Evolutionary conservation across 2,888 invertebrate genomes (phyloP), one percentile per base, ranked within the genome.

Genomic region (Drosophila antonietae): DNA sequence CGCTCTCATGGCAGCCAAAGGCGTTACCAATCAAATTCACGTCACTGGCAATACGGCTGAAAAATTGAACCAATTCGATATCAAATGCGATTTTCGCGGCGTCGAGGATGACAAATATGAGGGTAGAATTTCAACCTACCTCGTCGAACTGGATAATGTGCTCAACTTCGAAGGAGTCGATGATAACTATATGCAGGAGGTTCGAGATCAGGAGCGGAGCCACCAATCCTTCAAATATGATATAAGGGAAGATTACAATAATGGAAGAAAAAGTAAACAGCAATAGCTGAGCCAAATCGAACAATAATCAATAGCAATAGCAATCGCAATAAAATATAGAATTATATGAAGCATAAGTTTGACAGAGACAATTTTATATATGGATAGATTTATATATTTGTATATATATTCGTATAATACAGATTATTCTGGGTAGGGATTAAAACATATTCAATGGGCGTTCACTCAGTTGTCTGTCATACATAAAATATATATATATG

Each of bases 1-100:
- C 4, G 97, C 98, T 0, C 94, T 98, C 82, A 98, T 99, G 98
- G 98, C 98, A 89, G 96, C 96, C 1, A 97, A 97, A 1, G 98
- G 98, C 10, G 94, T 95, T 72, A 94, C 95, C 14, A 96, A 96
- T 46, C 94, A 94, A 91, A 96, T 97, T 86, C 97, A 97, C 93
- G 96, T 96, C 0, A 95, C 96, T 33, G 94, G 95, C 88, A 94
- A 95, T 51, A 96, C 96, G 0, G 96, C 96, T 0, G 89, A 93
- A 12, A 94, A 95, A 47, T 92, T 97, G 68, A 94, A 95, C 57
- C 94, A 95, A 69, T 94, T 95, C 80, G 95, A 95, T 41, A 94
- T 96, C 69, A 92, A 94, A 18, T 97, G 97, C 73, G 93, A 94
- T 51, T 94, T 94, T 79, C 94, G 96, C 35, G 96, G 95, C 0